These are phyloP conservation scores for Antechinus flavipes DNA, from an alignment of 2,113 vertebrate genomes.

Conservation along the genomic window DNA sequence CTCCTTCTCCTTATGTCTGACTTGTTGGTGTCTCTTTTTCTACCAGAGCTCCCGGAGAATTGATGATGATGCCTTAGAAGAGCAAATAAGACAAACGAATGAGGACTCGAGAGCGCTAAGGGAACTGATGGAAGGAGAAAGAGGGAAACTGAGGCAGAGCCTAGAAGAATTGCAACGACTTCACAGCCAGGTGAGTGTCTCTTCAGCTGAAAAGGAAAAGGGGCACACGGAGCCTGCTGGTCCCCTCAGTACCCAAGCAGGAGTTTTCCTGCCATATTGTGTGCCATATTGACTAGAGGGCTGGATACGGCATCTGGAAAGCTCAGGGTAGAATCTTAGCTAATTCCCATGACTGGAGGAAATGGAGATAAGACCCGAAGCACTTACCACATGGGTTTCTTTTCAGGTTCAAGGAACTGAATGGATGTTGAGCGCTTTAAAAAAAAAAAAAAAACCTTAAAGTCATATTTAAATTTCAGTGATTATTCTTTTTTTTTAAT, in stretches of 20 bases:
- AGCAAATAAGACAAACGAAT: slow-evolving; percentile 94
- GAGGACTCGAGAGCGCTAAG: slow-evolving; percentile 93
- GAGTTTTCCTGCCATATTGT: neutral
- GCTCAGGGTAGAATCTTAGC: neutral
- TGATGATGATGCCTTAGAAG: slow-evolving; percentile 96
- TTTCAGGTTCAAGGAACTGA: neutral
- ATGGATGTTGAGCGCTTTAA: neutral
- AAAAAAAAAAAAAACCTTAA: neutral
- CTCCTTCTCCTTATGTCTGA: neutral
- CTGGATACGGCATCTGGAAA: neutral
- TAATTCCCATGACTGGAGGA: neutral
- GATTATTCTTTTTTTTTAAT: neutral
- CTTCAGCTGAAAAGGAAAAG: neutral
- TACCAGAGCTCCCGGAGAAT: slow-evolving; percentile 92
- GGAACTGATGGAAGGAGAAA: slow-evolving; percentile 93
- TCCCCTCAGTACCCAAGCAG: neutral
- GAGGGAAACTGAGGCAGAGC: slow-evolving; percentile 89
- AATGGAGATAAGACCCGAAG: neutral
- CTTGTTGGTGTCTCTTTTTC: slow-evolving; percentile 48
- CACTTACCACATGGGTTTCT: neutral
- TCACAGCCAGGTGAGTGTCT: slow-evolving; percentile 92
- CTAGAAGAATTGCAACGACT: slow-evolving; percentile 93
- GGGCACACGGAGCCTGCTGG: neutral
- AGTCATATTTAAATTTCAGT: neutral
- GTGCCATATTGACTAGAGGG: neutral